These are phyloP conservation scores for Drosophila mayaguana DNA, from an alignment of 2,888 invertebrate species.

Conservation along the genomic window DNA sequence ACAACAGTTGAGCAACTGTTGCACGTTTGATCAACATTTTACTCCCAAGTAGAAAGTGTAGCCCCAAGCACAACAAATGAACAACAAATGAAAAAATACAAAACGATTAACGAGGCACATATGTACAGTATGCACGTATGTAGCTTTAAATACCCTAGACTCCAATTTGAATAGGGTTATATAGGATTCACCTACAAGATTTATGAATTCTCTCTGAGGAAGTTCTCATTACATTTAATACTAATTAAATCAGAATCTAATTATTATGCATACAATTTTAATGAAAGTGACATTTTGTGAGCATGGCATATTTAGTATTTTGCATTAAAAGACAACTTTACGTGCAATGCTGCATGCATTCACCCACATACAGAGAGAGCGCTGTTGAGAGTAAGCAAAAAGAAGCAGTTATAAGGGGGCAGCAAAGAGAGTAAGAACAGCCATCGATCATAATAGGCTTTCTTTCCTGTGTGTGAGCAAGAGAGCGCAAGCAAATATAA, in stretches of 20 bases:
- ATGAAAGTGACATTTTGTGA: too few species aligned
- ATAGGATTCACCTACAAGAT: background rate
- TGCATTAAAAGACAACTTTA: background rate
- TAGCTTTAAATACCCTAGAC: conserved; percentile 2
- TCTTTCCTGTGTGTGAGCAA: background rate
- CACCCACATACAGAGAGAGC: background rate
- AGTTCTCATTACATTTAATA: background rate
- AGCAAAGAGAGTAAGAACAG: background rate
- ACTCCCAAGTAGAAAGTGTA: conserved; percentile 52
- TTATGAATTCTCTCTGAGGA: background rate
- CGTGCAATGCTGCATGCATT: background rate
- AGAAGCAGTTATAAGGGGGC: background rate
- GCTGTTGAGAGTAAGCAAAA: background rate
- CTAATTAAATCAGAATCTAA: background rate
- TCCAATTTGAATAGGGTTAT: background rate
- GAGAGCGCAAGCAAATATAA: too few species aligned
- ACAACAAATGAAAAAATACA: background rate
- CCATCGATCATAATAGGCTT: background rate
- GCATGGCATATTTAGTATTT: background rate
- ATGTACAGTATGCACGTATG: conserved; percentile 17
- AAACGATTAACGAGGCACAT: conserved; percentile 31
- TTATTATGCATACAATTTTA: too few species aligned
- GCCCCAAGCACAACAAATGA: conserved; percentile 19
- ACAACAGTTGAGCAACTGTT: conserved; percentile 59
- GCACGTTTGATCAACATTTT: conserved; percentile 67